phyloP scores from a whole-genome alignment of 1,140 invertebrate species.

The Hyles vespertilio region DNA sequence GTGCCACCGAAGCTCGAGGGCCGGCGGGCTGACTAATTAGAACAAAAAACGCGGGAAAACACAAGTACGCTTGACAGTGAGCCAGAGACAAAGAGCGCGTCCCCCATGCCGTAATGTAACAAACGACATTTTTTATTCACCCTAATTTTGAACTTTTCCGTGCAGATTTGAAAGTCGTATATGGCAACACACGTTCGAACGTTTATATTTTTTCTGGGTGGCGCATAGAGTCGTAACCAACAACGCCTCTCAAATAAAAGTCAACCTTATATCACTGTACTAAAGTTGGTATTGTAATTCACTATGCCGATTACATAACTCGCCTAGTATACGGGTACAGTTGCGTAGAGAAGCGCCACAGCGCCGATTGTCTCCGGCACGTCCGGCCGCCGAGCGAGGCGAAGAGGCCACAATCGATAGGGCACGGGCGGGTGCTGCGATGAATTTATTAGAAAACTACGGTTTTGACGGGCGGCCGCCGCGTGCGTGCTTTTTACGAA shows the following conservation, averaged over 20 bases:
- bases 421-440: conserved; percentile 72
- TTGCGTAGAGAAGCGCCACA: conserved; percentile 71
- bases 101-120: conserved; percentile 35
- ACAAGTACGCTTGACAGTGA: conserved; percentile 73
- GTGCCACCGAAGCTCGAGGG: conserved; percentile 40
- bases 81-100: conserved; percentile 68
- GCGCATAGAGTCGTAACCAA: conserved; percentile 13
- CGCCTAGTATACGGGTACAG: conserved; percentile 26
- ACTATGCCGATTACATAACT: conserved; percentile 5
- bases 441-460: conserved; percentile 62
- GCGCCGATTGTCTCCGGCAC: conserved; percentile 71
- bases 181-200: conserved; percentile 49
- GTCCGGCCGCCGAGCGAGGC: conserved; percentile 37
- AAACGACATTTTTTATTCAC: conserved; percentile 1
- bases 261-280: conserved; percentile 4
- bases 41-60: conserved; percentile 75
- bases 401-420: conserved; percentile 73
- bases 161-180: conserved; percentile 23
- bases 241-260: conserved; percentile 4
- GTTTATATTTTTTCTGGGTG: conserved; percentile 47
- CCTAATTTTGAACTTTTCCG: conserved; percentile 1
- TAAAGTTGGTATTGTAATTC: conserved; percentile 22
- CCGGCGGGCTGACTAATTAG: conserved; percentile 69
- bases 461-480: conserved; percentile 4
- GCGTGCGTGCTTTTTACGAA: not conserved